Evolutionary conservation across 1,140 invertebrate species (phyloP), one percentile per base, ranked within the genome.

Genomic region (Metopolophium dirhodum): DNA sequence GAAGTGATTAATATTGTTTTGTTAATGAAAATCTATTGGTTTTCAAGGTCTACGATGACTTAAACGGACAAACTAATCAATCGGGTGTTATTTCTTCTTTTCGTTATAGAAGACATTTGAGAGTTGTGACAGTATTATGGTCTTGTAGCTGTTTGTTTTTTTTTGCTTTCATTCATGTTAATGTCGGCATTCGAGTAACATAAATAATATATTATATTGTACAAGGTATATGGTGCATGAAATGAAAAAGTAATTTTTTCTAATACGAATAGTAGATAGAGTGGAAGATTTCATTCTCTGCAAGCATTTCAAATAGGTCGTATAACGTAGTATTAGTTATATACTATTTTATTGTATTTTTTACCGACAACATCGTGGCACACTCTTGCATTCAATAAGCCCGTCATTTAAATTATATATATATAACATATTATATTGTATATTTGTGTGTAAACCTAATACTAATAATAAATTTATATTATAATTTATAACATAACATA

Each of bases 221-320:
- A 49, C 86, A 49, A 51, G 87, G 54, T 89, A 54, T 89, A 54
- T 89, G 87, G 35, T 89, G 87, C 87, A 54, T 89, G 87, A 89
- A 89, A 54, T 54, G 20, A 54, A 89, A 87, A 87, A 47, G 85
- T 87, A 30, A 20, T 87, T 87, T 87, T 87, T 11, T 51, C 49
- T 37, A n/a, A 49, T 87, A 30, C 49, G 22, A 37, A 89, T 47
- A 54, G 7, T n/a, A 18, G 9, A 20, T 88, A 35, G n/a, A 30
- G 30, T 35, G 11, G n/a, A 89, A 49, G n/a, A 87, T 30, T 87
- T 87, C 47, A 49, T 35, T 89, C 18, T 54, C 11, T 37, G 8
- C 87, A 54, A 88, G 11, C 18, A 35, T 51, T 88, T 88, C 49
- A 54, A 88, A 88, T 88, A 88, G 85, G 45, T 87, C 85, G 11